These are phyloP conservation scores for Hyperopisus bebe DNA, from an alignment of 2,113 vertebrate genomes.

Conservation along the genomic window DNA sequence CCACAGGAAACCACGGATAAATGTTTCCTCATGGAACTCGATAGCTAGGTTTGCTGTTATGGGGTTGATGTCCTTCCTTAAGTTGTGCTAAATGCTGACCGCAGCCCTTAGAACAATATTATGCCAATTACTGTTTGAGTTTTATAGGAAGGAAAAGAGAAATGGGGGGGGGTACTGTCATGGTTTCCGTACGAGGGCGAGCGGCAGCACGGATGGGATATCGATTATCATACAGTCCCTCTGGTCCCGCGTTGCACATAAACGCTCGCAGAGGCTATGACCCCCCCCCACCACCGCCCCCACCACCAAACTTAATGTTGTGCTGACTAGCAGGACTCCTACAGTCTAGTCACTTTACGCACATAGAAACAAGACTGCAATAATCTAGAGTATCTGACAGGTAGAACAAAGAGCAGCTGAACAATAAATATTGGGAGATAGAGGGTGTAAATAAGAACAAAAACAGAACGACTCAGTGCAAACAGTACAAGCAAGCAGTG, in stretches of 20 bases:
- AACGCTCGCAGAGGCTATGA: not conserved
- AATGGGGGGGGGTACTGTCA: not conserved
- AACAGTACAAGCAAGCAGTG: not conserved
- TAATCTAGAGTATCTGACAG: not conserved
- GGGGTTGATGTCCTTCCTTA: not conserved
- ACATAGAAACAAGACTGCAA: not conserved
- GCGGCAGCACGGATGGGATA: not conserved
- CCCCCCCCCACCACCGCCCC: not conserved
- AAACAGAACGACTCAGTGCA: not conserved
- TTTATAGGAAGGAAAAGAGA: not conserved
- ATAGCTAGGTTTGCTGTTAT: conserved; percentile 20
- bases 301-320: not conserved
- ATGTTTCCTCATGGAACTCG: conserved; percentile 27
- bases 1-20: not conserved
- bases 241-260: not conserved
- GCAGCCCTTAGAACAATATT: not conserved
- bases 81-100: not conserved
- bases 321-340: not conserved
- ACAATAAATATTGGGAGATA: not conserved
- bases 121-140: not conserved
- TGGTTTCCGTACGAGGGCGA: not conserved
- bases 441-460: not conserved
- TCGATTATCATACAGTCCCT: not conserved
- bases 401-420: not conserved
- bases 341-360: not conserved